Conservation (phyloP, 2,888 invertebrate species). For the Agelastica alni region DNA sequence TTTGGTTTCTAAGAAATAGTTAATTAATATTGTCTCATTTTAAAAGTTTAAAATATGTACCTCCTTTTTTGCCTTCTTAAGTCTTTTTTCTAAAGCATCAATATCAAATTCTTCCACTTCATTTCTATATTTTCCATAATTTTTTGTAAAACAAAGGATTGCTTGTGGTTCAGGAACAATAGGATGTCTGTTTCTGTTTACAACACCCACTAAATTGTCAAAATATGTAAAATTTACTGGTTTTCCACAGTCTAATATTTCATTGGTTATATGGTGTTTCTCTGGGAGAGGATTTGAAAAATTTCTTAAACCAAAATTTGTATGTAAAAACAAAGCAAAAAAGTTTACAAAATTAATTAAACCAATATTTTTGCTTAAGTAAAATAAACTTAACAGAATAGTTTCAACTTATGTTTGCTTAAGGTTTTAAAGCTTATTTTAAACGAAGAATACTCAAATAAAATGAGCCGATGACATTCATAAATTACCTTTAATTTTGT, state of each 20-base stretch:
- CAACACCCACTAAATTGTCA: constrained; percentile 84
- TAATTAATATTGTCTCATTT: neutral
- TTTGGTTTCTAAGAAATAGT: constrained; percentile 70
- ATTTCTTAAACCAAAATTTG: constrained; percentile 32
- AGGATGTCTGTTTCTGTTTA: constrained; percentile 81
- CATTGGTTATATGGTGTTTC: constrained; percentile 58
- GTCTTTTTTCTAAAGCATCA: constrained; percentile 70
- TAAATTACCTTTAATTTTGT: too few relatives aligned
- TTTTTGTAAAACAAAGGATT: constrained; percentile 75
- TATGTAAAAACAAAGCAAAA: too few relatives aligned
- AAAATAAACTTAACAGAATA: too few relatives aligned
- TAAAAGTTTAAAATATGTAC: constrained; percentile 48
- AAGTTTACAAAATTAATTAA: too few relatives aligned
- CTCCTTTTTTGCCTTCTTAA: constrained; percentile 79
- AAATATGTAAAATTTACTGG: constrained; percentile 87
- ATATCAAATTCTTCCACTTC: constrained; percentile 71
- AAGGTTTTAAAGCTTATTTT: too few relatives aligned
- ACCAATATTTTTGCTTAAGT: too few relatives aligned
- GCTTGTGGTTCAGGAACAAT: constrained; percentile 85
- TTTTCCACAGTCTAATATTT: constrained; percentile 80
- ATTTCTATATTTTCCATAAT: constrained; percentile 62
- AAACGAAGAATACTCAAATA: too few relatives aligned
- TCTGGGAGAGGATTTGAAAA: constrained; percentile 13
- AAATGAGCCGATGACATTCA: too few relatives aligned
- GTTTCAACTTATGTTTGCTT: too few relatives aligned